These are phyloP conservation scores for Ctenicera cuprea DNA, from an alignment of 2,888 invertebrate species.

Conservation along the genomic window DNA sequence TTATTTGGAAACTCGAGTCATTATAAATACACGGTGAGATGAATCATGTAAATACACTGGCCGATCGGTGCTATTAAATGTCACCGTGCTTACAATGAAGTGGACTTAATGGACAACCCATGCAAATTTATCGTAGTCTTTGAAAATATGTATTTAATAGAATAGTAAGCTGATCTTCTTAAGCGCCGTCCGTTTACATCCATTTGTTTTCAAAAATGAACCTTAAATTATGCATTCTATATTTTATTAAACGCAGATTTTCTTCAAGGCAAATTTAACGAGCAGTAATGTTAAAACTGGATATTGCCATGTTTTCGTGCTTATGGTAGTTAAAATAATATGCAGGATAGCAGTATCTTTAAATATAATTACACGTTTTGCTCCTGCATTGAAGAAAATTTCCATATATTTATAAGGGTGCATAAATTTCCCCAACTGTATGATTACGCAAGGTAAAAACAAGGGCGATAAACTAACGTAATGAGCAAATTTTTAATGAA, in stretches of 20 bases:
- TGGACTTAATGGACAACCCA: constrained; percentile 40
- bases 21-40: constrained; percentile 46
- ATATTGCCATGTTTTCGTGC: constrained; percentile 39
- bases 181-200: background rate
- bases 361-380: constrained; percentile 48
- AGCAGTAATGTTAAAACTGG: constrained; percentile 25
- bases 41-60: constrained; percentile 42
- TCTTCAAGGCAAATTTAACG: constrained; percentile 5
- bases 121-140: constrained; percentile 45
- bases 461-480: constrained; percentile 42
- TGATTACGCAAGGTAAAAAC: constrained; percentile 41
- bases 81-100: constrained; percentile 42
- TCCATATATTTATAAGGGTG: constrained; percentile 48
- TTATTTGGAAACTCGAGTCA: constrained; percentile 47
- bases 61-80: constrained; percentile 48
- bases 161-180: constrained; percentile 17
- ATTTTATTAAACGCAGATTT: constrained; percentile 5
- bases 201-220: constrained; percentile 4
- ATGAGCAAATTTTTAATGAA: constrained; percentile 34
- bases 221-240: no score
- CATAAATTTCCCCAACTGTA: constrained; percentile 42
- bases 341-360: constrained; percentile 40
- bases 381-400: constrained; percentile 37
- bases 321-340: constrained; percentile 30
- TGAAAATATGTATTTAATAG: constrained; percentile 6